phyloP scores from a whole-genome alignment of 1,140 invertebrate species.

The Bombus impatiens region DNA sequence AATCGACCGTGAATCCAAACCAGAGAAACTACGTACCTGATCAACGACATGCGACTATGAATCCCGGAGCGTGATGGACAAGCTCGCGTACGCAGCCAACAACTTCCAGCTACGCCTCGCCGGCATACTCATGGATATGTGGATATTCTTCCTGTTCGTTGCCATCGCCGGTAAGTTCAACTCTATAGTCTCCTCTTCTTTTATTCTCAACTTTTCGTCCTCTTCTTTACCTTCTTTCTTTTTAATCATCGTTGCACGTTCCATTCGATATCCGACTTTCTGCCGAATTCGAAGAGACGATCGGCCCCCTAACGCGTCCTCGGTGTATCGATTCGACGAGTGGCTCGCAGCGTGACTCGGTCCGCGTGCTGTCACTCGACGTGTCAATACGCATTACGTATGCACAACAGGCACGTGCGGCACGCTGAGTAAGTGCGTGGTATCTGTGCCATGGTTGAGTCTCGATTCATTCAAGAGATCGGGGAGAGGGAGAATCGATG shows the following conservation, averaged over 20 bases:
- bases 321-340: conserved; percentile 45
- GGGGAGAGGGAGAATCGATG: conserved; percentile 61
- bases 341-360: conserved; percentile 38
- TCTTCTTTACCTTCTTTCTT: background rate
- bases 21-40: background rate
- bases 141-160: conserved; percentile 75
- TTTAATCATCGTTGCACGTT: background rate
- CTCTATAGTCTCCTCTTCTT: background rate
- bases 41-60: conserved; percentile 43
- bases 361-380: conserved; percentile 55
- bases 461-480: conserved; percentile 62
- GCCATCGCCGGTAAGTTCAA: conserved; percentile 72
- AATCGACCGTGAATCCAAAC: background rate
- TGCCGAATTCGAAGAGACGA: background rate
- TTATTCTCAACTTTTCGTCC: background rate
- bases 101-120: conserved; percentile 52
- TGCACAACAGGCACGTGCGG: conserved; percentile 65
- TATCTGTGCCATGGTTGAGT: conserved; percentile 51
- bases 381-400: conserved; percentile 66
- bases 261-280: background rate
- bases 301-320: conserved; percentile 15
- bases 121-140: conserved; percentile 74
- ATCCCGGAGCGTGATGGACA: conserved; percentile 63
- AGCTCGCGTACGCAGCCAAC: conserved; percentile 42
- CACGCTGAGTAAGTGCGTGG: conserved; percentile 52